phyloP scores from a whole-genome alignment of 2,888 invertebrate species.

The Cataglyphis albicans region DNA sequence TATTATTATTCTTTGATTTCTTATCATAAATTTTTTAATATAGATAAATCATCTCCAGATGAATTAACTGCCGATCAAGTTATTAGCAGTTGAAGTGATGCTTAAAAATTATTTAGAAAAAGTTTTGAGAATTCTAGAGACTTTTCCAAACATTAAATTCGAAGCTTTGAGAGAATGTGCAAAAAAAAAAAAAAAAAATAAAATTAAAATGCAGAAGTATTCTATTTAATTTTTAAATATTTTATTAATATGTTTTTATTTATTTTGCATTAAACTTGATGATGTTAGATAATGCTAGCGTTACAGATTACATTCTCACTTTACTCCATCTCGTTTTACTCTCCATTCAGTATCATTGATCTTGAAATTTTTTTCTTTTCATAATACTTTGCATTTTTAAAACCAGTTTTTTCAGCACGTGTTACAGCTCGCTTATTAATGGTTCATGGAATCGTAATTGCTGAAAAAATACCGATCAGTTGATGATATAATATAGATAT shows the following conservation, averaged over 20 bases:
- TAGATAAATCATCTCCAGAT: background rate
- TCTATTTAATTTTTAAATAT: background rate
- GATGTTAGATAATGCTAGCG: background rate
- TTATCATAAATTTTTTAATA: background rate
- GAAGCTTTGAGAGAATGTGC: background rate
- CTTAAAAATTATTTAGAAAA: background rate
- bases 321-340: background rate
- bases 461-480: background rate
- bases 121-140: background rate
- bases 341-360: background rate
- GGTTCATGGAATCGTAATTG: background rate
- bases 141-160: background rate
- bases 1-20: background rate
- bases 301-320: background rate
- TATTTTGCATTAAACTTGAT: background rate
- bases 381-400: slow-evolving; percentile 20
- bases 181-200: background rate
- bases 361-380: slow-evolving; percentile 24
- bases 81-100: background rate
- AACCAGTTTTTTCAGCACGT: background rate
- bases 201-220: background rate
- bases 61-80: background rate
- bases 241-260: background rate
- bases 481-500: background rate
- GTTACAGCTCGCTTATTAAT: background rate